Conservation (phyloP, 2,113 vertebrate genomes). For the Acanthochromis polyacanthus region DNA sequence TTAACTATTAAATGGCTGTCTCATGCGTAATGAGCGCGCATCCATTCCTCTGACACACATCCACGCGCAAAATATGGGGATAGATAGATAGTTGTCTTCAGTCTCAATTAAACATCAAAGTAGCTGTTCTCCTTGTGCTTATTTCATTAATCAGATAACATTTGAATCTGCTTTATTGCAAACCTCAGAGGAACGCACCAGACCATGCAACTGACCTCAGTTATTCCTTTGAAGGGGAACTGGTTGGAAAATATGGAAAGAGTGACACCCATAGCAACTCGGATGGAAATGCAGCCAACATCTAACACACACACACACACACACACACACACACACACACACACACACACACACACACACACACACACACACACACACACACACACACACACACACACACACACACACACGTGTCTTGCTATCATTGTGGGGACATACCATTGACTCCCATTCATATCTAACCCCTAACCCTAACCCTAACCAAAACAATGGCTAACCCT, state of each 20-base stretch:
- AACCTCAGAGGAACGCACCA: neutral
- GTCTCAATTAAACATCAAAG: neutral
- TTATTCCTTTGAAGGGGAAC: neutral
- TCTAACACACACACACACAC: neutral
- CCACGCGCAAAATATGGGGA: neutral
- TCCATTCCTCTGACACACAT: neutral
- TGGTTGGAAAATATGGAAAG: conserved; percentile 56
- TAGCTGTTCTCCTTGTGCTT: neutral
- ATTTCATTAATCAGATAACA: conserved; percentile 1
- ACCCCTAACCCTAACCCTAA: too few relatives aligned
- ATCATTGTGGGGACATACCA: too few relatives aligned
- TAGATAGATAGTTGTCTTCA: neutral
- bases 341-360: too few relatives aligned
- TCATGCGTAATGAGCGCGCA: neutral
- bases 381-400: too few relatives aligned
- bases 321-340: too few relatives aligned
- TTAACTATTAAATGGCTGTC: conserved; percentile 60
- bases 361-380: too few relatives aligned
- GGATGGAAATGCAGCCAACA: conserved; percentile 56
- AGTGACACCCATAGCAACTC: conserved; percentile 70
- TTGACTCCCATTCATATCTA: too few relatives aligned
- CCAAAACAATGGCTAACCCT: too few relatives aligned
- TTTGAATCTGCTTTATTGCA: neutral
- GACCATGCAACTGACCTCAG: neutral
- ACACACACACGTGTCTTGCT: too few relatives aligned